Conservation (phyloP, 2,113 vertebrate species). For the Otolemur garnettii region DNA sequence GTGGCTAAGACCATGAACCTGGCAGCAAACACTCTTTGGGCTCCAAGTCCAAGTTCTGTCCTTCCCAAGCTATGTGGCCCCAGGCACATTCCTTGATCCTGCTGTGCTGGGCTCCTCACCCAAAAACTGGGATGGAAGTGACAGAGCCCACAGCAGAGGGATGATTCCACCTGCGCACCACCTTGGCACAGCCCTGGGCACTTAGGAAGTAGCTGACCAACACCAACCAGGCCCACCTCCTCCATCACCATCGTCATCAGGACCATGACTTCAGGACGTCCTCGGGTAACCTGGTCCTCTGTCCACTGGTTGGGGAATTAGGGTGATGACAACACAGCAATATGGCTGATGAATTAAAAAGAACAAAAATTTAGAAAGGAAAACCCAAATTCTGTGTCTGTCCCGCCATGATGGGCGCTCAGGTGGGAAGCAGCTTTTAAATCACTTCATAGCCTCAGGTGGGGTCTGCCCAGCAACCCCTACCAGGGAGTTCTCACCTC, state of each 20-base stretch:
- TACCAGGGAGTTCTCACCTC: conserved; percentile 62
- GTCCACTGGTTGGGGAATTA: fast-evolving
- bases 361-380: background rate
- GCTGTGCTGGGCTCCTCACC: fast-evolving
- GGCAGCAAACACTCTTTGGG: background rate
- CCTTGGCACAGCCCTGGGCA: too few relatives aligned
- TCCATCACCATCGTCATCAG: fast-evolving
- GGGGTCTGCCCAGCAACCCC: conserved; percentile 20
- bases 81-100: fast-evolving
- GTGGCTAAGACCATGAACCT: fast-evolving
- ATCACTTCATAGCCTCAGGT: conserved; percentile 72
- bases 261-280: too few relatives aligned
- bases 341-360: background rate
- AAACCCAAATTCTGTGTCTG: background rate
- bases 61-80: fast-evolving
- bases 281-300: background rate
- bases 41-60: background rate
- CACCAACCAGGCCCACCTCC: fast-evolving
- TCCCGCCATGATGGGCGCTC: conserved; percentile 18
- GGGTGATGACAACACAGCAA: fast-evolving
- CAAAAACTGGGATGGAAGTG: too few relatives aligned
- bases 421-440: conserved; percentile 65
- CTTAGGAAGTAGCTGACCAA: fast-evolving
- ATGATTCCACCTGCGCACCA: fast-evolving
- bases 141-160: fast-evolving